Percentiles rank a stretch among this genome's conserved stretches.
Evolutionary conservation across 1,140 invertebrate genomes (phyloP).

Genomic region (Hetaerina americana): DNA sequence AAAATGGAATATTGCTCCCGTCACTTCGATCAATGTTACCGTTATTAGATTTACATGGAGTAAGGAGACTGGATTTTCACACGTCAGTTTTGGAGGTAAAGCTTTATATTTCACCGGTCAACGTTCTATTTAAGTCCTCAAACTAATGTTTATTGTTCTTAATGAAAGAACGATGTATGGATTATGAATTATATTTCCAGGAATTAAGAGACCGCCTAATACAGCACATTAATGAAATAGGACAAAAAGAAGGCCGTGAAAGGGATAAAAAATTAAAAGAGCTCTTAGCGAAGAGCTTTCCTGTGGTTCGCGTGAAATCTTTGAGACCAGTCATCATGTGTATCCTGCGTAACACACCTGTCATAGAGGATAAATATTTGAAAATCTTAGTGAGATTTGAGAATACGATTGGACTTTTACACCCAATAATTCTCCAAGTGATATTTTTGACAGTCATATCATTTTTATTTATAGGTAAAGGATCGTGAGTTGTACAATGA

Average conservation of each 20-base stretch:
- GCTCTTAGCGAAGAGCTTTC: conserved; percentile 82
- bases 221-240: conserved; percentile 76
- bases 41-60: conserved; percentile 83
- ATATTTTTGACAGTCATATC: neutral
- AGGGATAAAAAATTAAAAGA: conserved; percentile 82
- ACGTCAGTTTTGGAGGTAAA: conserved; percentile 75
- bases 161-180: too few species aligned
- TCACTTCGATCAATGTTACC: conserved; percentile 88
- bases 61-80: conserved; percentile 86
- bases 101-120: conserved; percentile 5
- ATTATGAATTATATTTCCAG: too few species aligned
- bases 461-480: conserved; percentile 35
- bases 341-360: conserved; percentile 81
- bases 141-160: conserved; percentile 12
- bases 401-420: neutral
- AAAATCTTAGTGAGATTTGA: conserved; percentile 48
- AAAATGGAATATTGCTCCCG: conserved; percentile 88
- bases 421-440: conserved; percentile 3
- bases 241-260: conserved; percentile 57
- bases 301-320: conserved; percentile 78
- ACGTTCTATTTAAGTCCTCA: conserved; percentile 7
- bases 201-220: conserved; percentile 83
- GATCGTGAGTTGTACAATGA: conserved; percentile 89
- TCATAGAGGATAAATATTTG: conserved; percentile 88
- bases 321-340: conserved; percentile 93